Evolutionary conservation across 2,113 vertebrate genomes (phyloP).

Genomic region (Peucedramus taeniatus): DNA sequence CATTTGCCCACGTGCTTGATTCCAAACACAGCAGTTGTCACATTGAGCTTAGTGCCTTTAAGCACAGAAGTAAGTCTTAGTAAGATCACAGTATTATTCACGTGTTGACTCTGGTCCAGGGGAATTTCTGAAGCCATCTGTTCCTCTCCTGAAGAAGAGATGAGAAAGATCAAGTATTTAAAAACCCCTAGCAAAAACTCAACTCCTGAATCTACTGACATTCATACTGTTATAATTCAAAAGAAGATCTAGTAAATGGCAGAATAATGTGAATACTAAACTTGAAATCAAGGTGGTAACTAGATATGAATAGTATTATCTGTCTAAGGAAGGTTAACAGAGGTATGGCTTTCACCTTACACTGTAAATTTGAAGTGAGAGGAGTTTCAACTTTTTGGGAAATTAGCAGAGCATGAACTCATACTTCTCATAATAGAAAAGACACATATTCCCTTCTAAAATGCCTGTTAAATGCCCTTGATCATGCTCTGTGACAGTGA

Average conservation of each 20-base stretch:
- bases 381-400: not conserved
- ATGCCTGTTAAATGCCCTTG: accelerated
- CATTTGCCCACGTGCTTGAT: not conserved
- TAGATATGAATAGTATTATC: not conserved
- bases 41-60: not conserved
- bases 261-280: not conserved
- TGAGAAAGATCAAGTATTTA: not conserved
- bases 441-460: not conserved
- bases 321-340: not conserved
- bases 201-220: not conserved
- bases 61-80: not conserved
- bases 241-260: not conserved
- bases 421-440: not conserved
- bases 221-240: not conserved
- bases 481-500: not conserved
- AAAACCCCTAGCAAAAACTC: not conserved
- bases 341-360: not conserved
- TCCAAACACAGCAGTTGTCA: not conserved
- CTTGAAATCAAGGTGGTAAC: not conserved
- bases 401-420: not conserved
- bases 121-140: not conserved
- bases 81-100: not conserved
- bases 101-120: not conserved
- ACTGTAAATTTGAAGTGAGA: not conserved
- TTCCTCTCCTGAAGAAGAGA: not conserved